Conservation (phyloP, 2,888 invertebrate genomes). For the Creontiades dilutus region DNA sequence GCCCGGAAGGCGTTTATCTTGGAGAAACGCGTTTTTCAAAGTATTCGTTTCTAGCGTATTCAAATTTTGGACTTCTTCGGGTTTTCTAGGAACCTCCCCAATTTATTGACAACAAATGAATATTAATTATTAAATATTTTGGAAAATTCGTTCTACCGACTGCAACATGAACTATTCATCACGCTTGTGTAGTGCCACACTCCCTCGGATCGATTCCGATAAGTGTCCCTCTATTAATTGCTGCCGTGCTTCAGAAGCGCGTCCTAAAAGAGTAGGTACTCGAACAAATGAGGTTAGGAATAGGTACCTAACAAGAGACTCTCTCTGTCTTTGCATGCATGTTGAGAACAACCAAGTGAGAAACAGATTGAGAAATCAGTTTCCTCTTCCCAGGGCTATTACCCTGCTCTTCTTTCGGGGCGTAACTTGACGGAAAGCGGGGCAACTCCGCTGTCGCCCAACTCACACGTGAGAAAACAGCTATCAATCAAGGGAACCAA, state of each 20-base stretch:
- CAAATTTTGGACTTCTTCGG: too few species aligned
- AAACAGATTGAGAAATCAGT: slow-evolving; percentile 46
- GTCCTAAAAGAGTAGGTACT: too few species aligned
- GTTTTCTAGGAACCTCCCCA: too few species aligned
- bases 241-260: not conserved
- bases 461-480: not conserved
- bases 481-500: not conserved
- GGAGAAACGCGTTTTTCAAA: too few species aligned
- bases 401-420: not conserved
- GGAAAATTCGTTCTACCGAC: too few species aligned
- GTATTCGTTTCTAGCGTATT: too few species aligned
- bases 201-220: not conserved
- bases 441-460: not conserved
- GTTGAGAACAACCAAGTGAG: slow-evolving; percentile 38
- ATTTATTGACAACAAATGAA: too few species aligned
- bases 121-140: too few species aligned
- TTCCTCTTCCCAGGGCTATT: slow-evolving; percentile 24
- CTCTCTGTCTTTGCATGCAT: not conserved
- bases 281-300: not conserved
- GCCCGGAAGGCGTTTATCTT: too few species aligned
- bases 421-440: slow-evolving; percentile 16
- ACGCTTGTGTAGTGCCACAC: too few species aligned
- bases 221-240: too few species aligned
- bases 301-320: not conserved
- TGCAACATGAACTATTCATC: too few species aligned